phyloP scores from a whole-genome alignment of 37 sponge, comb jelly and placozoan species.

The Oscarella lobularis region DNA sequence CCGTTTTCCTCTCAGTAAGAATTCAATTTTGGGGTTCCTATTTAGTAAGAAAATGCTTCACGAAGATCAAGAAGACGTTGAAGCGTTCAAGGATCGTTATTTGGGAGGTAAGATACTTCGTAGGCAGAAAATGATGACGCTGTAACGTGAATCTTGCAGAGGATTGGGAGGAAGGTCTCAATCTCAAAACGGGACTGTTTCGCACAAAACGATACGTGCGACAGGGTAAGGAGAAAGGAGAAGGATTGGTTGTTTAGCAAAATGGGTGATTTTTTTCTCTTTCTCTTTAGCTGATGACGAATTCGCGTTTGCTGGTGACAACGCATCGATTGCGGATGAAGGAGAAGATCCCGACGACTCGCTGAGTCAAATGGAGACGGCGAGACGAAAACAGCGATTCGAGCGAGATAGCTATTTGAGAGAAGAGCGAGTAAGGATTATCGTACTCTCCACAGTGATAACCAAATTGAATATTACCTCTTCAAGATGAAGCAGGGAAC shows the following conservation, averaged over 20 bases:
- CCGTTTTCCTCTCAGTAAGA: not conserved
- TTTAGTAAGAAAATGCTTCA: not conserved
- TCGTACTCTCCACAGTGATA: not conserved
- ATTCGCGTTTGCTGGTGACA: too few relatives aligned
- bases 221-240: not conserved
- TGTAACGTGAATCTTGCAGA: not conserved
- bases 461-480: not conserved
- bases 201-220: not conserved
- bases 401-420: not conserved
- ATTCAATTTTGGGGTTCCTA: not conserved
- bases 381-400: not conserved
- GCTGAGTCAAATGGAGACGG: slow-evolving; percentile 1
- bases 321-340: too few relatives aligned
- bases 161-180: not conserved
- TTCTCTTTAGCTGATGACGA: too few relatives aligned
- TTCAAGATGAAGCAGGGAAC: not conserved
- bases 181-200: not conserved
- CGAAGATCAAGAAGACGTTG: not conserved
- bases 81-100: not conserved
- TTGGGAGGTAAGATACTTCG: not conserved
- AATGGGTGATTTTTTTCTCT: too few relatives aligned
- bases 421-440: slow-evolving; percentile 2
- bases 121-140: not conserved
- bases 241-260: too few relatives aligned
- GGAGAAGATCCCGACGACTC: not conserved